phyloP scores from a whole-genome alignment of 2,797 vertebrate species.

The Sphenodon punctatus region DNA sequence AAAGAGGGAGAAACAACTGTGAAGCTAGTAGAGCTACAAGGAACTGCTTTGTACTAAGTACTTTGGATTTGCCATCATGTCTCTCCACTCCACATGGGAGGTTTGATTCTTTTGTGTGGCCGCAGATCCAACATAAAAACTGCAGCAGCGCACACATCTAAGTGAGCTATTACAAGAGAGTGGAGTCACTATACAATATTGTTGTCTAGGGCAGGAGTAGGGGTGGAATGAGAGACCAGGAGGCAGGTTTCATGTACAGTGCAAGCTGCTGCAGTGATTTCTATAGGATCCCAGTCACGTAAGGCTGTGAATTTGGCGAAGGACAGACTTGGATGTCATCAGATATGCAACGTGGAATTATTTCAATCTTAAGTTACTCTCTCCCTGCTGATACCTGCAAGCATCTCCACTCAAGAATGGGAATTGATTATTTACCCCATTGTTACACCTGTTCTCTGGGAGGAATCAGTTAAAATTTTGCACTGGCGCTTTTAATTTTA shows the following conservation, averaged over 20 bases:
- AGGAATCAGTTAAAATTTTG: background rate
- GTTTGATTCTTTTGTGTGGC: background rate
- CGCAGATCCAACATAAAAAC: too few species aligned
- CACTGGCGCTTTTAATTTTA: background rate
- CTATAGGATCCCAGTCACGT: background rate
- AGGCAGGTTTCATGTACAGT: background rate
- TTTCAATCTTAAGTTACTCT: conserved; percentile 9
- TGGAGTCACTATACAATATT: too few species aligned
- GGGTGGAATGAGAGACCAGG: background rate
- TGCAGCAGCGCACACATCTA: too few species aligned
- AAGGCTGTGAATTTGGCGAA: background rate
- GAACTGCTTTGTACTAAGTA: background rate
- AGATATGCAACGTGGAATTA: conserved; percentile 17
- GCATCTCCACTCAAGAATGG: background rate
- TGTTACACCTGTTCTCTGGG: background rate
- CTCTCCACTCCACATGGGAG: too few species aligned
- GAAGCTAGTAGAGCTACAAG: background rate
- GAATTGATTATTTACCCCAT: background rate
- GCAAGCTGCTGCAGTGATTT: background rate
- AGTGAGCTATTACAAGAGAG: background rate
- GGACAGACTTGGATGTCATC: background rate
- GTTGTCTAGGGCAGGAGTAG: background rate
- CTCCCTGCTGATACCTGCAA: background rate
- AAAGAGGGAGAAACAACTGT: background rate
- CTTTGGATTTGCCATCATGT: background rate